A percentile compares a stretch with the other conserved stretches of the same genome.
Conservation (phyloP, 1,140 invertebrate species). For the Atopsyche davidsoni region DNA sequence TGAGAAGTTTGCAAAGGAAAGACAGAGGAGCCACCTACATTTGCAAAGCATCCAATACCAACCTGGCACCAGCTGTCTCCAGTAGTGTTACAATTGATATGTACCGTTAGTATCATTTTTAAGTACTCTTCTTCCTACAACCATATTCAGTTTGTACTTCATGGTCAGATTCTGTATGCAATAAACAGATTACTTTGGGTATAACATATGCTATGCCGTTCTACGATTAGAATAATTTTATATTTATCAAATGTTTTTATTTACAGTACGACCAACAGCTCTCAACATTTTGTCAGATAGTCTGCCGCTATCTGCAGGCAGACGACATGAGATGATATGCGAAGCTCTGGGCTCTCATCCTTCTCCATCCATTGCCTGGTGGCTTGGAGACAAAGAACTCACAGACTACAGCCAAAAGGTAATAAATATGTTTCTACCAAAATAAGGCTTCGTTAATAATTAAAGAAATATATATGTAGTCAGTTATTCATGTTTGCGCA, state of each 20-base stretch:
- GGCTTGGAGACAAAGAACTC: constrained; percentile 20
- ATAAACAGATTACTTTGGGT: not conserved
- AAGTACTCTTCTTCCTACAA: too few relatives aligned
- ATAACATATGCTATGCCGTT: not conserved
- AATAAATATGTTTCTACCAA: constrained; percentile 9
- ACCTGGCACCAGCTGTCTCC: constrained; percentile 13
- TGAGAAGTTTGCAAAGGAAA: constrained; percentile 18
- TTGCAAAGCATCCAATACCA: constrained; percentile 20
- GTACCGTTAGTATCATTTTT: constrained; percentile 28
- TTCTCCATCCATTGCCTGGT: constrained; percentile 23
- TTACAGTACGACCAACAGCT: constrained; percentile 21
- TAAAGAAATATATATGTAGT: too few relatives aligned
- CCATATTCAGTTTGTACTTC: too few relatives aligned
- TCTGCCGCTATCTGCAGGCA: constrained; percentile 21
- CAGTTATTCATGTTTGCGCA: too few relatives aligned
- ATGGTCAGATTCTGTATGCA: too few relatives aligned
- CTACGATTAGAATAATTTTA: too few relatives aligned
- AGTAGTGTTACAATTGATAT: constrained; percentile 21
- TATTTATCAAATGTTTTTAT: not conserved
- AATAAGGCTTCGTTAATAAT: too few relatives aligned
- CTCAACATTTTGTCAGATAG: constrained; percentile 20
- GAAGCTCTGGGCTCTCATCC: constrained; percentile 23
- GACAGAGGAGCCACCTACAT: constrained; percentile 16
- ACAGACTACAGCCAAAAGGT: constrained; percentile 25
- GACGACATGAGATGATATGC: constrained; percentile 24